phyloP scores from a whole-genome alignment of 1,140 invertebrate genomes.

The Heliconius himera region DNA sequence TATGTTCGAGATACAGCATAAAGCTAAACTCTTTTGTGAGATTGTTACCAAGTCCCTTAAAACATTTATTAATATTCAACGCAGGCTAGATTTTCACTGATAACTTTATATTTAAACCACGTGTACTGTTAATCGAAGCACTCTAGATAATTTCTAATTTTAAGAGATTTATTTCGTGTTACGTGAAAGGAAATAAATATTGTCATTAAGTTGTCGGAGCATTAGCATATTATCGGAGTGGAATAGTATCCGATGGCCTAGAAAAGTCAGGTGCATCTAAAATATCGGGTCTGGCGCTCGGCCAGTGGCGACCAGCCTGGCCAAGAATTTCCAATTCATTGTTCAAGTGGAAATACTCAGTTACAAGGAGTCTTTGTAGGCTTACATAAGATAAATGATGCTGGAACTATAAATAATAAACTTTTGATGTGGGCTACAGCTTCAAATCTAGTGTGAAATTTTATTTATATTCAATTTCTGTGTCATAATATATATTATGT shows the following conservation, averaged over 20 bases:
- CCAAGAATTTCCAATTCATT: not conserved
- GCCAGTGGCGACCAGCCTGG: not conserved
- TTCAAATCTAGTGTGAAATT: not conserved
- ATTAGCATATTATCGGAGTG: constrained; percentile 14
- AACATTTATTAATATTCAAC: no score
- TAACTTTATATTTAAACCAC: no score
- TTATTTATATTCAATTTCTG: no score
- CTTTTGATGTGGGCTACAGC: not conserved
- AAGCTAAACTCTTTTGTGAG: no score
- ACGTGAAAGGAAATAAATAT: constrained; percentile 14
- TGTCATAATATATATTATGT: no score
- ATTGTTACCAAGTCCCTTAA: no score
- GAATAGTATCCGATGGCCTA: constrained; percentile 11
- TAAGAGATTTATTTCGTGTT: not conserved
- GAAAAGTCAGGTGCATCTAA: constrained; percentile 9
- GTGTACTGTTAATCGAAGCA: not conserved
- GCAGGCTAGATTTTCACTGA: no score
- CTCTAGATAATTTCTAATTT: not conserved
- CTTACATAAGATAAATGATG: not conserved
- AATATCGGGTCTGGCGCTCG: not conserved
- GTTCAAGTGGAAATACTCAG: not conserved
- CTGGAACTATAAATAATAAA: not conserved
- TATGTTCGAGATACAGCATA: no score
- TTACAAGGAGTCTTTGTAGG: not conserved
- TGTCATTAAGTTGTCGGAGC: constrained; percentile 9